phyloP scores from a whole-genome alignment of 2,888 invertebrate species.

The Hemistola chrysoprasaria region DNA sequence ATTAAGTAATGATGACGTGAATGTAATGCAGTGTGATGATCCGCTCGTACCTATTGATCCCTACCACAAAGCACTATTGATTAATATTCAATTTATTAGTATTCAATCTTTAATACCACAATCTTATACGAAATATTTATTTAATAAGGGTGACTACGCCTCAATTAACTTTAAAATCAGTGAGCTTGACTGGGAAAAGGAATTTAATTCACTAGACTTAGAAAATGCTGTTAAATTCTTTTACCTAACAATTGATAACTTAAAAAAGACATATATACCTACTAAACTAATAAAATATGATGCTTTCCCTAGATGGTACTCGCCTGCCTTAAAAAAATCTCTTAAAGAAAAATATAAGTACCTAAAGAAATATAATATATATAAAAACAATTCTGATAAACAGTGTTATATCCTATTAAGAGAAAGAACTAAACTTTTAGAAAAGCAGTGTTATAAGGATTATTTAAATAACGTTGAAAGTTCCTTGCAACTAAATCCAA shows the following conservation, averaged over 20 bases:
- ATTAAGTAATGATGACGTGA: background rate
- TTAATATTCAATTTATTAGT: background rate
- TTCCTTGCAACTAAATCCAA: too few species aligned
- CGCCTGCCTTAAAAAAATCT: background rate
- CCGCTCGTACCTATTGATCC: slow-evolving; percentile 2
- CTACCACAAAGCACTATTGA: background rate
- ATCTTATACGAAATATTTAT: background rate
- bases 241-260: background rate
- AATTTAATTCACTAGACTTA: background rate
- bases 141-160: slow-evolving; percentile 1
- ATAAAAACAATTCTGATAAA: too few species aligned
- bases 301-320: slow-evolving; percentile 1
- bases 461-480: too few species aligned
- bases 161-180: background rate
- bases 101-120: background rate
- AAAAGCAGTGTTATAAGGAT: too few species aligned
- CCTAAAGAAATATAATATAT: too few species aligned
- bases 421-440: too few species aligned
- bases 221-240: background rate
- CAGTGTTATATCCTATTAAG: too few species aligned
- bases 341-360: too few species aligned
- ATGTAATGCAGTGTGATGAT: background rate
- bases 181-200: background rate
- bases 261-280: background rate
- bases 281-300: background rate